Evolutionary conservation across 2,113 vertebrate species (phyloP).

Genomic region (Cheilinus undulatus): DNA sequence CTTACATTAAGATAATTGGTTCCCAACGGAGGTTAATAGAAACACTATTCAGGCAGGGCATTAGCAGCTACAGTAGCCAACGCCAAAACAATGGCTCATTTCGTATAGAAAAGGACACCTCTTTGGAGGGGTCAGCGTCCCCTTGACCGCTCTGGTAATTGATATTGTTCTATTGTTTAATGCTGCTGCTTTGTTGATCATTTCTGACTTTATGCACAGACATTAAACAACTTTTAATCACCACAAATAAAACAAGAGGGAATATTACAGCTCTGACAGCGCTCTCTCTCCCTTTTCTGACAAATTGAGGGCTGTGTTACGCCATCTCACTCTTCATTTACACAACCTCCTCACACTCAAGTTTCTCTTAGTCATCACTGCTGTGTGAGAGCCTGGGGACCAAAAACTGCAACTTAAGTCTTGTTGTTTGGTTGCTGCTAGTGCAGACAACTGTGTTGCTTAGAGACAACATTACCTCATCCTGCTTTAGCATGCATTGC

Average conservation of each 20-base stretch:
- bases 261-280: background rate
- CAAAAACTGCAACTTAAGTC: constrained; percentile 13
- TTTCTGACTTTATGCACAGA: constrained; percentile 6
- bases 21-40: constrained; percentile 52
- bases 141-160: background rate
- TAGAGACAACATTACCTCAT: constrained; percentile 69
- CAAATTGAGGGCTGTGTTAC: background rate
- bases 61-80: constrained; percentile 34
- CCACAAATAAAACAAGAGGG: background rate
- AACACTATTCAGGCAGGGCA: constrained; percentile 45
- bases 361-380: constrained; percentile 16
- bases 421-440: constrained; percentile 30
- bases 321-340: constrained; percentile 12
- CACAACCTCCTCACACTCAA: background rate
- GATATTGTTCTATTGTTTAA: constrained; percentile 5
- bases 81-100: constrained; percentile 33
- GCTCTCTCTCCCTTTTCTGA: background rate
- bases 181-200: background rate
- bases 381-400: constrained; percentile 11
- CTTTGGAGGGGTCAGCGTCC: constrained; percentile 1
- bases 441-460: constrained; percentile 60
- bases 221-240: constrained; percentile 1
- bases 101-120: constrained; percentile 22
- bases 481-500: constrained; percentile 67
- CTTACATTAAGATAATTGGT: constrained; percentile 70